Percentiles rank a stretch among this genome's conserved stretches.
phyloP scores from a whole-genome alignment of 2,797 vertebrate genomes.

The Corythornis leucogaster region DNA sequence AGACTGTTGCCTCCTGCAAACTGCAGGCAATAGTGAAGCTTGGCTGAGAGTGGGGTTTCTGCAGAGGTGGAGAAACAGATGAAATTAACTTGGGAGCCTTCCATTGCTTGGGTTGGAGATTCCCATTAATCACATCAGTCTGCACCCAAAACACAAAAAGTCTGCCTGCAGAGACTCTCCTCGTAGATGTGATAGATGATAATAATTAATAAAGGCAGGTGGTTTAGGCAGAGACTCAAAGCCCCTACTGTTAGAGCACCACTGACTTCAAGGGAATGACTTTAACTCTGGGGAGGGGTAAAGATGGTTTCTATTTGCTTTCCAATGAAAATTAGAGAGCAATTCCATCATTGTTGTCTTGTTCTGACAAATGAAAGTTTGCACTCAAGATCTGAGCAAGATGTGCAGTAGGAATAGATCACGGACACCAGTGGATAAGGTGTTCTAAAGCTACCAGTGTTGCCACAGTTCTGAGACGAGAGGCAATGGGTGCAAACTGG shows the following conservation, averaged over 20 bases:
- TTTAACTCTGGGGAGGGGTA: neutral
- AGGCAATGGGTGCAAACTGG: no score
- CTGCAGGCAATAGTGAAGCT: neutral
- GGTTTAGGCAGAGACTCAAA: neutral
- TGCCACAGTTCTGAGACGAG: neutral
- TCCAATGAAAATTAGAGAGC: neutral
- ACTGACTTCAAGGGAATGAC: neutral
- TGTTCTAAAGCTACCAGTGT: rapidly evolving
- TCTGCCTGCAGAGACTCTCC: neutral
- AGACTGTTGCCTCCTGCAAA: neutral
- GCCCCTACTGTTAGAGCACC: neutral
- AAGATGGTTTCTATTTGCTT: neutral
- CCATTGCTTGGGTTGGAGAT: neutral
- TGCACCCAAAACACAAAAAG: neutral
- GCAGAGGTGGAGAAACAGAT: neutral
- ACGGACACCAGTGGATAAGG: neutral
- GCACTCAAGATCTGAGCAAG: neutral
- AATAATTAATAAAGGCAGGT: slow-evolving; percentile 33
- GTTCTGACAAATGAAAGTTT: neutral
- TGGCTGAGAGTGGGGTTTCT: neutral
- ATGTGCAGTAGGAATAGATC: neutral
- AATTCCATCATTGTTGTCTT: neutral
- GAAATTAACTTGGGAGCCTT: neutral
- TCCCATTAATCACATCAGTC: neutral
- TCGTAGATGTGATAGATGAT: neutral